phyloP scores from a whole-genome alignment of 2,888 invertebrate species.

The Drosophila putrida region DNA sequence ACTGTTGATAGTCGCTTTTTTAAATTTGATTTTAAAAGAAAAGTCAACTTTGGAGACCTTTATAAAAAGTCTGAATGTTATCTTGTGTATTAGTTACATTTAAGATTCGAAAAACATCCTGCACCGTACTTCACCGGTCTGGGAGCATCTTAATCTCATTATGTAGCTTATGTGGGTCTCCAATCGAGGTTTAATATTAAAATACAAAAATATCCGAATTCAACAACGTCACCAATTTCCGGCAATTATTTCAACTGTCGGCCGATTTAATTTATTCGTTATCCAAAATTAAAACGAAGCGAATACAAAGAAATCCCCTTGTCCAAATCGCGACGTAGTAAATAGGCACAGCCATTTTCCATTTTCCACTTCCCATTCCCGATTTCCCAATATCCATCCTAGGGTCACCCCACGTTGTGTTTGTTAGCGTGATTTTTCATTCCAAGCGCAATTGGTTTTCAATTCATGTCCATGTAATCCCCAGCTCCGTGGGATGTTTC shows the following conservation, averaged over 20 bases:
- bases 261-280: constrained; percentile 80
- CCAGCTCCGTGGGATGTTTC: constrained; percentile 80
- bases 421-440: constrained; percentile 80
- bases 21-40: too few species aligned
- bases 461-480: constrained; percentile 80
- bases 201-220: constrained; percentile 15
- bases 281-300: constrained; percentile 74
- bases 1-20: too few species aligned
- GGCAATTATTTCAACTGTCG: constrained; percentile 80
- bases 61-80: too few species aligned
- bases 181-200: constrained; percentile 14
- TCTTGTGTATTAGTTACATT: too few species aligned
- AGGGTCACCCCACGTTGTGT: constrained; percentile 48
- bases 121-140: not conserved
- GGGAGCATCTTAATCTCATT: constrained; percentile 34
- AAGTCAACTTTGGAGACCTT: too few species aligned
- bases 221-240: constrained; percentile 73
- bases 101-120: not conserved
- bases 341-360: constrained; percentile 54
- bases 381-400: constrained; percentile 7
- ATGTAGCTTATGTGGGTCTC: constrained; percentile 19
- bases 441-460: constrained; percentile 81
- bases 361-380: constrained; percentile 9
- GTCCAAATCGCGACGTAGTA: constrained; percentile 68
- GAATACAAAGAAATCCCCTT: constrained; percentile 78